A percentile compares a stretch with the other conserved stretches of the same genome.
These are phyloP conservation scores for Acipenser oxyrinchus DNA, from an alignment of 2,797 vertebrate species.

Conservation along the genomic window DNA sequence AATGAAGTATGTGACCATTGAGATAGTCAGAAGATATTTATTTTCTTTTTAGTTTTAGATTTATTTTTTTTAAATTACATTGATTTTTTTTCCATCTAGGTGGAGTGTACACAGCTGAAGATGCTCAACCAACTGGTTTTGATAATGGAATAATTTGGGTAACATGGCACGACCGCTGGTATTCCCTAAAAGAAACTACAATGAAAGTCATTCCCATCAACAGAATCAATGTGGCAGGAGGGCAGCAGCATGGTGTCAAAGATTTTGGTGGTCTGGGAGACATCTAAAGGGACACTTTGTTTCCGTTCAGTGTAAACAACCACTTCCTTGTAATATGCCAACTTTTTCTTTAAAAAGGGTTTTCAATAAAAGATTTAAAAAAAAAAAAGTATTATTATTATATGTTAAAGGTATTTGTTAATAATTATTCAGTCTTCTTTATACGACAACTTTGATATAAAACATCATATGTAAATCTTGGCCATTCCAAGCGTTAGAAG, in stretches of 20 bases:
- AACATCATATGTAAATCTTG: too few species aligned
- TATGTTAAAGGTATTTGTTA: too few species aligned
- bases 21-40: neutral
- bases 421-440: too few species aligned
- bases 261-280: conserved; percentile 38
- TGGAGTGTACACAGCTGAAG: conserved; percentile 69
- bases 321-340: too few species aligned
- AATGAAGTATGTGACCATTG: too few species aligned
- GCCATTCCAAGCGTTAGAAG: too few species aligned
- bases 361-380: too few species aligned
- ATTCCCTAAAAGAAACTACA: conserved; percentile 85
- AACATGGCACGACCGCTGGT: conserved; percentile 85
- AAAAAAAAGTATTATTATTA: too few species aligned
- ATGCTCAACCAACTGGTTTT: conserved; percentile 55
- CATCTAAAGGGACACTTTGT: conserved; percentile 12
- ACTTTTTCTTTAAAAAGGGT: too few species aligned
- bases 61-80: neutral
- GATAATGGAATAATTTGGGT: conserved; percentile 93
- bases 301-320: too few species aligned
- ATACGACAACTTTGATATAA: too few species aligned
- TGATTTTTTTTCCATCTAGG: conserved; percentile 45
- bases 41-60: neutral
- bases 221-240: conserved; percentile 42
- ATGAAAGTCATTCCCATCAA: conserved; percentile 91
- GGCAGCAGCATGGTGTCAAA: conserved; percentile 64